Evolutionary conservation across 2,888 invertebrate genomes (phyloP), one percentile per base, ranked within the genome.

Genomic region (Lycaena phlaeas): DNA sequence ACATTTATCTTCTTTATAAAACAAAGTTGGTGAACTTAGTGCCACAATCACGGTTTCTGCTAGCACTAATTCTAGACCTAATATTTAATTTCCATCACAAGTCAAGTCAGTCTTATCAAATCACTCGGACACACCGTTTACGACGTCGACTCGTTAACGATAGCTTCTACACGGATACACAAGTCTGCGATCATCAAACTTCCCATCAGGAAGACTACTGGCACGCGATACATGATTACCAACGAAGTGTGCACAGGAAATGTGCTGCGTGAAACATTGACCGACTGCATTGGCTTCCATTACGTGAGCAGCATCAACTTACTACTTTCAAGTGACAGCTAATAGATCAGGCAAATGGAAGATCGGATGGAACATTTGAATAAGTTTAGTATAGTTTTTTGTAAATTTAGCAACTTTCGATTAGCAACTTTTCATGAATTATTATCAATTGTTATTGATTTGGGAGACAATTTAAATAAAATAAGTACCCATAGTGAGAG

Each of bases 201-300:
- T 72, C 74, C 62, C 56, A 57, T 71, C 75, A 77, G 78, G 77
- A 77, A 81, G 68, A 64, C 56, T 42, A 47, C 34, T 27, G 27
- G 52, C 73, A 77, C 72, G 79, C 75, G 51, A 69, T 42, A 58
- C 53, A 57, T 61, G 63, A 61, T 61, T 53, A 56, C 56, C 60
- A 56, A 45, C 53, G 53, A 43, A 46, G 44, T 42, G 45, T 49
- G 47, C 50, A 49, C 54, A 63, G 64, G 66, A 66, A 66, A 53
- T 51, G 44, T 40, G 44, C 42, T 46, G 42, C 49, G 44, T 44
- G 56, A 54, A 51, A 53, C 46, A 54, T 52, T 57, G 58, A 57
- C 55, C 55, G 56, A 57, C 51, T 53, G 52, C 46, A 41, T 40
- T 43, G 48, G 46, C 45, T 50, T 47, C 38, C 38, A 44, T 59